Base-by-base conservation (phyloP, 2,797 vertebrate genomes). In the Gorsachius magnificus region DNA sequence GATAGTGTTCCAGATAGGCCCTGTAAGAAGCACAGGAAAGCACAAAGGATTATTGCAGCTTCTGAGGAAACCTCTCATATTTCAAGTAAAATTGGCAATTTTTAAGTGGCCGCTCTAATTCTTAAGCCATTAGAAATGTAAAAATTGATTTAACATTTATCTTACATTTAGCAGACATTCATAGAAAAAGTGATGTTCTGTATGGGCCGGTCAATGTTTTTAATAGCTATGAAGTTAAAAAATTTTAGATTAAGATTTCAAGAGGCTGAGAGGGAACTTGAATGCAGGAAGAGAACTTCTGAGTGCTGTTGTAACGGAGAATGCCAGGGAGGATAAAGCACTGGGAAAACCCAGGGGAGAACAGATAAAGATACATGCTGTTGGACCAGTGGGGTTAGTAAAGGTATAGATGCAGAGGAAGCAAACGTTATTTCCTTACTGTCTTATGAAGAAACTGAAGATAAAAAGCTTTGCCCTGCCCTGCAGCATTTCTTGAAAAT, bases 121-220 rank as follows among this genome's bases (percentile, higher is more conserved):
- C 77, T 93, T 81, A 96, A 96, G 43, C 76, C 89, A 93, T 96
- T 95, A 95, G 79, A 95, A 95, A 96, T 56, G 82, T 88, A 76
- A 87, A 89, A 90, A 91, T 93, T 72, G 90, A 94, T 90, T 96
- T 91, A 92, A 58, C 50, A 3, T 93, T 89, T 58, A 56, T 95
- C 86, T 92, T 76, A 14, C 11, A 43, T 79, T 88, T 89, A 97
- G 58, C 92, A 91, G 72, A 57, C 25, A 38, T 56, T 82, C 58
- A 56, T 31, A 70, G 75, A 50, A 68, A 61, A 84, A 84, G 57
- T 87, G 70, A 35, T 45, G 31, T 76, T 93, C 84, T 88, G n/a
- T 53, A 38, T 74, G 57, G 72, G n/a, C 33, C 76, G 35, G 48
- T 63, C 84, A 81, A 56, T 53, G 69, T 36, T 70, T 78, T 91